These are phyloP conservation scores for Emydocephalus ijimae DNA, from an alignment of 2,113 vertebrate genomes.

Conservation along the genomic window DNA sequence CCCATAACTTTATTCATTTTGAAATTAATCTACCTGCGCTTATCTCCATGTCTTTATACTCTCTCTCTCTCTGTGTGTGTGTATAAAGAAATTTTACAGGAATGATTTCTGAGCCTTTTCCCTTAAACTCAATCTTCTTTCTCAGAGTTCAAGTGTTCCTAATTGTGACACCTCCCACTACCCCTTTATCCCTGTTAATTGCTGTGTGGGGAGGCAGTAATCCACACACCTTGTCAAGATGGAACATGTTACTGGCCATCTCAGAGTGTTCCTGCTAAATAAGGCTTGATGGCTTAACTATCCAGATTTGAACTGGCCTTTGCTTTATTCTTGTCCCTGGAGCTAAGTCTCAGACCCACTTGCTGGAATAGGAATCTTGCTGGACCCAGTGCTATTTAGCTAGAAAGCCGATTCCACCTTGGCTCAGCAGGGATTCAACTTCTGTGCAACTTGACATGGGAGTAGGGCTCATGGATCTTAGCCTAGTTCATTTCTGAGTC, in stretches of 20 bases:
- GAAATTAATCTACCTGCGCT: neutral
- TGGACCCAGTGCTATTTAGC: neutral
- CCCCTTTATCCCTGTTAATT: neutral
- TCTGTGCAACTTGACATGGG: neutral
- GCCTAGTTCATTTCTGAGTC: neutral
- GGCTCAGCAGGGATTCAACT: neutral
- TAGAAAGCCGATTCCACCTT: neutral
- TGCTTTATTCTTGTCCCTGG: neutral
- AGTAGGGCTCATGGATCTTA: neutral
- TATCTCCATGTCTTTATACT: neutral
- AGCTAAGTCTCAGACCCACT: neutral
- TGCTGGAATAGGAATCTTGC: neutral
- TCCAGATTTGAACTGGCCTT: neutral
- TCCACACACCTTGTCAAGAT: neutral
- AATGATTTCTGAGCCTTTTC: neutral
- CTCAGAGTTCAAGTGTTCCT: neutral
- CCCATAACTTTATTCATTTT: constrained; percentile 34
- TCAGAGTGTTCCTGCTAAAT: neutral
- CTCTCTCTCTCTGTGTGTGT: no score
- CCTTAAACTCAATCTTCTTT: neutral
- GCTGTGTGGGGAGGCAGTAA: neutral
- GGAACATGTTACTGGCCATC: neutral
- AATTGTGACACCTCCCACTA: neutral
- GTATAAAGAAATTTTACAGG: neutral
- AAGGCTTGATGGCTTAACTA: neutral